Evolutionary conservation across 1,140 invertebrate species (phyloP), one percentile per base, ranked within the genome.

Genomic region (Drosophila nebulosa): DNA sequence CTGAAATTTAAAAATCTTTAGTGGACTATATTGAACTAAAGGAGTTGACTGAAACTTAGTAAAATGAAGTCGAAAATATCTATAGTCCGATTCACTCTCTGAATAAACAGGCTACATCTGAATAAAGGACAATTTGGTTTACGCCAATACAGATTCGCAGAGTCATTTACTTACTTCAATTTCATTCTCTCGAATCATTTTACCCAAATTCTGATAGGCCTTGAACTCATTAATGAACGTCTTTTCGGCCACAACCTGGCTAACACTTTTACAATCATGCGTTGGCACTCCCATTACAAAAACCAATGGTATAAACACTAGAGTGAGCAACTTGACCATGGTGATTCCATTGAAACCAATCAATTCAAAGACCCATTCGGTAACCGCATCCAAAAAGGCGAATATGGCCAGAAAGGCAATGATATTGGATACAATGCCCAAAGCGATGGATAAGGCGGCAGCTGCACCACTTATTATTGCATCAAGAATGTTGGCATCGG

Each of bases 191-290:
- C 79, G 78, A 62, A 94, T 95, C 76, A 94, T 93, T 65, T 94
- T 91, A 1, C 95, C 94, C 70, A 98, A 91, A 69, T 94, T 92
- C 84, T 95, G 91, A 88, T 97, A 98, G 1, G 96, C 97, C 0
- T 97, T 94, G 85, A 98, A 98, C 91, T 98, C 97, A 84, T 98
- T 98, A 0, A 98, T 93, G 0, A 97, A 93, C 0, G 96, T 97
- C 92, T 98, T 98, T 1, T 97, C 88, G 0, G 97, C 97, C 58
- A 98, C 95, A 2, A 98, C 92, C 18, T 93, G 92, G 0, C 94
- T 97, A 0, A 98, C 96, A 0, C 93, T 90, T 74, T 96, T 94
- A 74, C 95, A 96, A 65, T 97, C 94, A 0, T 94, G 91, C 93
- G 94, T 95, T 0, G 95, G 94, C 0, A 98, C 95, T 0, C 97